Evolutionary conservation across 2,797 vertebrate species (phyloP), one percentile per base, ranked within the genome.

Genomic region (Hydrolagus colliei): DNA sequence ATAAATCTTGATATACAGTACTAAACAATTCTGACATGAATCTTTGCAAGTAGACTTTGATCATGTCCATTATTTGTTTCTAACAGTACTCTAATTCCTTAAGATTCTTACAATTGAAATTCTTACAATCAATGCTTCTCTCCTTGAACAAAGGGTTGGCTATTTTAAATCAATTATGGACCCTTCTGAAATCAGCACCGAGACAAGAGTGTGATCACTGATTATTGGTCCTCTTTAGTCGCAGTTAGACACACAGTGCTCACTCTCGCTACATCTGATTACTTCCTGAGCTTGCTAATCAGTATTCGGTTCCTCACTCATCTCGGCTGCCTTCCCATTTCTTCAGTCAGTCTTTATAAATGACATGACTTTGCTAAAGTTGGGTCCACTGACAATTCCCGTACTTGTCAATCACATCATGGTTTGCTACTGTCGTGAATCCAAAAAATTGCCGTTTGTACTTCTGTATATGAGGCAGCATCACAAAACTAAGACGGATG

Each of bases 171-270:
- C 73, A 75, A 75, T 75, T 75, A 52, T 22, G 72, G 14, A 52
- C 35, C 16, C 32, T 14, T 75, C 73, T 73, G 27, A 75, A 75
- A 75, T 41, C 35, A 52, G 35, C 16, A 52, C 32, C 32, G 41
- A 75, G 10, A 41, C 73, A 52, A 27, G 73, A 41, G 35, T 16
- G 87, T 62, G 88, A 88, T 86, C 9, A 1, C 88, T 94, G 92
- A 93, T 91, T 93, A 90, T 88, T 88, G 78, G 8, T 4, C 85
- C 89, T 87, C 87, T 91, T 88, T 89, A 89, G 90, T 90, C 20
- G 87, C 88, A 88, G 85, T 67, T 90, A 90, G 90, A 89, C 88
- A 62, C n/a, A 52, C 86, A 88, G 87, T 86, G 4, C 9, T 0
- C 67, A 22, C 82, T 89, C 89, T 88, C 87, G 88, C 88, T 89